Base-by-base conservation (phyloP, 2,888 invertebrate species). In the Schizotus pectinicornis region DNA sequence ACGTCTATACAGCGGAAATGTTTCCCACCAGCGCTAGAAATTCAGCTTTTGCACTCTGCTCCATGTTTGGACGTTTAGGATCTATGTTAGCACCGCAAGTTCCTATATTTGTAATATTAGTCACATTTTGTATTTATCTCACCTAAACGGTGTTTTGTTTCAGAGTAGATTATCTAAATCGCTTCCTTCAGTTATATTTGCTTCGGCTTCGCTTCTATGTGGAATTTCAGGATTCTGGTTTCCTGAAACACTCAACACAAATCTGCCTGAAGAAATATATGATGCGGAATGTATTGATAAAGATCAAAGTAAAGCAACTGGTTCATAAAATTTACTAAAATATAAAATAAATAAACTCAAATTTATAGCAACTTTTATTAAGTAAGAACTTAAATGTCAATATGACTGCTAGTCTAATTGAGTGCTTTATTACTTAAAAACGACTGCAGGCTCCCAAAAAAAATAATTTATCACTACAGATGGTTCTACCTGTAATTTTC, bases 31-130 rank as follows among this genome's bases (percentile, higher is more conserved):
- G 80, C 59, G 78, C 85, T 49, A 83, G 90, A 50, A 85, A 86
- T 70, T 86, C 88, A 11, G 81, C 88, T 64, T 81, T 90, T 43
- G 86, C 87, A 3, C 82, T 86, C 45, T 88, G 87, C 76, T 88
- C 88, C 43, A 87, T 88, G 81, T 82, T 87, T 64, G 89, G 89
- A 38, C 81, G 89, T n/a, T 65, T 88, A 56, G 90, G 90, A n/a
- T 86, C 88, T 11, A 85, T 88, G 73, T 75, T 88, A 49, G 88
- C 90, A 33, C 89, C 90, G 32, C 89, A 88, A 77, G 86, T 88
- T 6, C 86, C 87, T 11, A 77, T 89, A 35, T 75, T 89, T 79
- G 87, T 86, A 71, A 69, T 77, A 72, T 30, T 8, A 7, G 7
- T 50, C 35, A 7, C 9, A 36, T n/a, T 51, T 9, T 50, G 41